Base-by-base conservation (phyloP, 92 coral and sea anemone genomes). In the Zoanthus solanderi region DNA sequence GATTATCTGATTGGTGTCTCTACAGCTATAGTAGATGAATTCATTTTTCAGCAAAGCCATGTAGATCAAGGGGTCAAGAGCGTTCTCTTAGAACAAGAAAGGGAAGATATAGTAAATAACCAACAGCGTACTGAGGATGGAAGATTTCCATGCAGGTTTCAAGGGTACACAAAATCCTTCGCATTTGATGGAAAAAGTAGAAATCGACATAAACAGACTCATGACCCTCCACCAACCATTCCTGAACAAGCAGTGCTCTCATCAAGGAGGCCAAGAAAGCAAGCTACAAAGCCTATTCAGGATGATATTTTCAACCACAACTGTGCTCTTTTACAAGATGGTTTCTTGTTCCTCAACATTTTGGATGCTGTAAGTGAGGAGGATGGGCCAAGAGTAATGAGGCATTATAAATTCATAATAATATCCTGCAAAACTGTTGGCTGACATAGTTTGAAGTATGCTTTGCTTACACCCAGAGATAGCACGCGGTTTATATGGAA, bases 361-460 rank as follows among this genome's bases (percentile, higher is more conserved):
- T 77, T 85, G 12, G 92, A 92, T 84, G 92, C 90, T 50, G 50
- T 90, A 69, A 54, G 74, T 46, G 93, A 90, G 75, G 90, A 90
- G 47, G 90, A 87, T 90, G 93, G 90, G 23, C 83, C 18, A 42
- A 71, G 90, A 78, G 32, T 80, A 28, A 90, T 90, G 90, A 30
- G 89, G 52, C 90, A 90, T 12, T 90, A 90, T 78, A 90, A 90
- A 66, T 86, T 78, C 63, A 57, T 90, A 46, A 71, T 90, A 81
- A 77, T 79, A 23, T 86, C 60, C 34, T 90, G 57, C 57, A 52
- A 52, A 52, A 13, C 57, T 52, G 56, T 10, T 50, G 56, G 56
- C 6, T 10, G 6, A 23, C 23, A 23, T 23, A 23, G 23, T 23
- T 23, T 52, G 12, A 52, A 7, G 12, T 52, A 52, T 52, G 57